phyloP scores from a whole-genome alignment of 2,797 vertebrate genomes.

The Dicrostonyx torquatus region DNA sequence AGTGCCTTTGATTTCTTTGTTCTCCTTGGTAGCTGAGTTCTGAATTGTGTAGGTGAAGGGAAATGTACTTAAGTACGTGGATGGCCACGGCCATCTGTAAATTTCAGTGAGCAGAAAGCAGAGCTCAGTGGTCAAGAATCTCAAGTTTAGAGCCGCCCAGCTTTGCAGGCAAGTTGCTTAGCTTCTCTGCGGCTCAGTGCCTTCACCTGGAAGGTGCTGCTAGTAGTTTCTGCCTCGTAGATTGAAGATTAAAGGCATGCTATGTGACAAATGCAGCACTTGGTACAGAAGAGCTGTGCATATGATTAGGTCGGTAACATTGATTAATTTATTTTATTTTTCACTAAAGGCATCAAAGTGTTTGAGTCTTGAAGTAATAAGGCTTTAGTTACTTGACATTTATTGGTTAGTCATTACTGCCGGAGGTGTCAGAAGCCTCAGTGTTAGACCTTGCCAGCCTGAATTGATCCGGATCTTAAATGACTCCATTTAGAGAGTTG shows the following conservation, averaged over 20 bases:
- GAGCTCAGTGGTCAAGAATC: background rate
- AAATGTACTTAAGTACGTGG: background rate
- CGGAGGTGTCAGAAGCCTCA: background rate
- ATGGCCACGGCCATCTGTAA: background rate
- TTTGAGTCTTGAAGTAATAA: conserved; percentile 12
- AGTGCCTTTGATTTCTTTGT: conserved; percentile 23
- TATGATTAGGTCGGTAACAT: background rate
- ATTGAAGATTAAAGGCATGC: conserved; percentile 33
- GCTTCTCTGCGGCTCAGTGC: conserved; percentile 47
- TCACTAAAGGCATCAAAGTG: conserved; percentile 25
- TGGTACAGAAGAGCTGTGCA: background rate
- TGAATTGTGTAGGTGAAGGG: background rate
- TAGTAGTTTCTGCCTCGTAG: conserved; percentile 44
- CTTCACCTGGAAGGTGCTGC: conserved; percentile 58
- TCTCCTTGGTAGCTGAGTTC: background rate
- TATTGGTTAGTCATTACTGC: background rate
- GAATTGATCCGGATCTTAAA: background rate
- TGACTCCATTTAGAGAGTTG: background rate
- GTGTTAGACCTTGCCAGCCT: background rate
- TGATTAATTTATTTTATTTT: conserved; percentile 21
- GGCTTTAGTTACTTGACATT: background rate
- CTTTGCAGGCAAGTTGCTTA: conserved; percentile 40
- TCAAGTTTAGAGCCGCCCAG: background rate
- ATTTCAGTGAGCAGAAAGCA: background rate
- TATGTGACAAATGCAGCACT: background rate